phyloP scores from a whole-genome alignment of 1,140 invertebrate genomes.

The Lamellibrachia luymesi region DNA sequence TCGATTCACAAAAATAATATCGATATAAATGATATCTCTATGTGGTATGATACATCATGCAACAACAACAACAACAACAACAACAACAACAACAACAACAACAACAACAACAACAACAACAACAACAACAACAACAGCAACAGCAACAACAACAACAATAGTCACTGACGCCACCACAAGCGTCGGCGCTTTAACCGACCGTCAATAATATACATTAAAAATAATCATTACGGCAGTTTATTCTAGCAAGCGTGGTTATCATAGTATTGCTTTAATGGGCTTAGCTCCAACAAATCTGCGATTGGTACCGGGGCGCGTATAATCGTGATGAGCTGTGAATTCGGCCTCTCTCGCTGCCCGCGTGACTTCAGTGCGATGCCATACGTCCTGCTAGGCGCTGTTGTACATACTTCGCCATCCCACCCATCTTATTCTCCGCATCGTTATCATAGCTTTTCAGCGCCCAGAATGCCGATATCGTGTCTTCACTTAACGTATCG shows the following conservation, averaged over 20 bases:
- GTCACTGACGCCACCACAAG: too few relatives aligned
- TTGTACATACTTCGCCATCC: constrained; percentile 35
- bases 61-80: too few relatives aligned
- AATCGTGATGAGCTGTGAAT: constrained; percentile 2
- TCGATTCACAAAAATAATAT: too few relatives aligned
- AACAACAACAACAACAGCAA: too few relatives aligned
- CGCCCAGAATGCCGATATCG: neutral
- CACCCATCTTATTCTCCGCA: constrained; percentile 18
- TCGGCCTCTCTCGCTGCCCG: neutral
- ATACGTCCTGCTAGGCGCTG: neutral
- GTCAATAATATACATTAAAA: neutral
- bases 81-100: too few relatives aligned
- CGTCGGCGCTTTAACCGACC: too few relatives aligned
- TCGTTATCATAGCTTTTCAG: neutral
- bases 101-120: too few relatives aligned
- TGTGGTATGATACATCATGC: too few relatives aligned
- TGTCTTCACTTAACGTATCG: neutral
- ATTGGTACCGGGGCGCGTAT: neutral
- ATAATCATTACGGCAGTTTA: neutral
- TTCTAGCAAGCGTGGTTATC: neutral
- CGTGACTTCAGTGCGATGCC: neutral
- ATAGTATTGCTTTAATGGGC: neutral
- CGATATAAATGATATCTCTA: too few relatives aligned
- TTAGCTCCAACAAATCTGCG: neutral
- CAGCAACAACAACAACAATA: too few relatives aligned